Base-by-base conservation (phyloP, 2,113 vertebrate genomes). In the Sander lucioperca region DNA sequence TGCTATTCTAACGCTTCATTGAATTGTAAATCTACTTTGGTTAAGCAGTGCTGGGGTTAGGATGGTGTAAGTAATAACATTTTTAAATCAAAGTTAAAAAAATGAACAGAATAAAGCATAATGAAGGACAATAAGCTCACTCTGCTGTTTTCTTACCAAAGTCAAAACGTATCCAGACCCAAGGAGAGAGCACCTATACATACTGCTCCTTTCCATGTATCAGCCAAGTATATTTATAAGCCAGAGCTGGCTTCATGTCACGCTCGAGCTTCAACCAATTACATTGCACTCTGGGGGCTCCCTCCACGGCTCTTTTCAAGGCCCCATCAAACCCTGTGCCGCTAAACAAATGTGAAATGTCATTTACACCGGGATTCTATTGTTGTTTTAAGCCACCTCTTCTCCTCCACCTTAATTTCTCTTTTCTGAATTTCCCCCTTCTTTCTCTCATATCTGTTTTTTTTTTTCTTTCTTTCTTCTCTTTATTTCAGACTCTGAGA, bases 401-500 rank as follows among this genome's bases (percentile, higher is more conserved):
- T 53, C 57, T 73, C 21, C 57, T 56, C 53, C 12, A 25, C 69
- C 18, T 73, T 50, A 14, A 1, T 45, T 61, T 64, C n/a, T 57
- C 9, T 58, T 19, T 61, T 5, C 61, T 56, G 21, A 58, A 59
- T 69, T 45, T 47, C 54, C 27, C 67, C 57, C 67, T 54, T 30
- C 72, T 57, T 13, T 45, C 23, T 67, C 43, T 69, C 71, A 66
- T 3, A 23, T 23, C 1, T 69, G 36, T 77, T 57, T 72, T 81
- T 80, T 57, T 1, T 5, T 5, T 39, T 39, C 6, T 27, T 39
- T 43, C 39, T 14, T 45, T 1, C 58, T 59, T 62, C 19, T 51
- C 4, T 75, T 30, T 9, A 13, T 86, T 85, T 56, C 74, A 99
- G 98, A 99, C 97, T 99, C 98, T 87, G 98, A 99, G 96, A 97